Evolutionary conservation across 2,113 vertebrate species (phyloP).

Genomic region (Nycticorax nycticorax): DNA sequence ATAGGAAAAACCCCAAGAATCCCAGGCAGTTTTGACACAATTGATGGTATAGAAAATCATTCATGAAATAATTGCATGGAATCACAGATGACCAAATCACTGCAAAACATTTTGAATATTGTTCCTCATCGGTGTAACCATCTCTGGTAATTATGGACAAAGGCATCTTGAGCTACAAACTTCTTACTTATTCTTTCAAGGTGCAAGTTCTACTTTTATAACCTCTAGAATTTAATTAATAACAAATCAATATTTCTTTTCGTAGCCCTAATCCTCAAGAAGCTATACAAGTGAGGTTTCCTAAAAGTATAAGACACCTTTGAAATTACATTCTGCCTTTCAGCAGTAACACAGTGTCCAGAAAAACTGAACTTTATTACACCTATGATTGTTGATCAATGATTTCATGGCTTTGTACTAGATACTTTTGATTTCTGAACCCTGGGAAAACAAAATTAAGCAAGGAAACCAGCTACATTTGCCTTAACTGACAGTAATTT

Average conservation of each 20-base stretch:
- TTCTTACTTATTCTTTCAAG: not conserved
- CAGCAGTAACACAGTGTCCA: not conserved
- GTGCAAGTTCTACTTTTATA: not conserved
- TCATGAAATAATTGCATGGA: not conserved
- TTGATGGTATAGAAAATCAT: not conserved
- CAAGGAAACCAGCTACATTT: not conserved
- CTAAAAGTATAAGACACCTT: not conserved
- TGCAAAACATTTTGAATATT: not conserved
- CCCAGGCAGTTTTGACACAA: not conserved
- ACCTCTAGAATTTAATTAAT: not conserved
- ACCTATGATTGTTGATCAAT: not conserved
- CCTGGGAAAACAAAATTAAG: not conserved
- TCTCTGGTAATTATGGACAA: not conserved
- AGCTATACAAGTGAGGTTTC: not conserved
- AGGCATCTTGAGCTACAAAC: not conserved
- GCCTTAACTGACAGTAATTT: not conserved
- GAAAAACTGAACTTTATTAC: not conserved
- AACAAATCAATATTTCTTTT: not conserved
- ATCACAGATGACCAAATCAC: not conserved
- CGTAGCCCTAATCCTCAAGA: not conserved
- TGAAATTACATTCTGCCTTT: not conserved
- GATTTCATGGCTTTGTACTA: not conserved
- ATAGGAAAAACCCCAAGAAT: fast-evolving
- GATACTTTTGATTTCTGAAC: not conserved
- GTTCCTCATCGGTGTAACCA: not conserved